phyloP scores from a whole-genome alignment of 2,888 invertebrate species.

The Chorisops tibialis region DNA sequence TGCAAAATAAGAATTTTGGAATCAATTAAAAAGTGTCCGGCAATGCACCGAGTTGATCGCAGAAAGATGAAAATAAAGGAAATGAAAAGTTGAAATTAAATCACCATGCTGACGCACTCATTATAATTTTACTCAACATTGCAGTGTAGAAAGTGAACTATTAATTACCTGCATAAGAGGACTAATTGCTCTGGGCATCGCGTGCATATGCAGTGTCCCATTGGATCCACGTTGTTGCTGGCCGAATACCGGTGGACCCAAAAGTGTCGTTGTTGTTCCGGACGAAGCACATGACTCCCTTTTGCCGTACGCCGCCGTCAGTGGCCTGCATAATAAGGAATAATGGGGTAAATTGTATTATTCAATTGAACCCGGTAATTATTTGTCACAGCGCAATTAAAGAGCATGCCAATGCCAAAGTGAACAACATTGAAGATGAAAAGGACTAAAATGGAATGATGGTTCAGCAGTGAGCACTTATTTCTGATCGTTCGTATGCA shows the following conservation, averaged over 20 bases:
- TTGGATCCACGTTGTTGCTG: constrained; percentile 48
- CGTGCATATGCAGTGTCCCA: constrained; percentile 47
- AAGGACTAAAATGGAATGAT: no score
- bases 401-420: background rate
- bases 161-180: constrained; percentile 49
- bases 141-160: constrained; percentile 9
- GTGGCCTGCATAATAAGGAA: constrained; percentile 58
- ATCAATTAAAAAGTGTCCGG: no score
- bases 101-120: background rate
- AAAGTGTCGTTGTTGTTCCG: constrained; percentile 73
- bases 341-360: background rate
- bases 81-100: constrained; percentile 11
- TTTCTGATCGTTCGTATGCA: no score
- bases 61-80: constrained; percentile 11
- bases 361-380: background rate
- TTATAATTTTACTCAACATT: no score
- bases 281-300: constrained; percentile 77
- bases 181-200: constrained; percentile 48
- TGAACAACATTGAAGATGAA: no score
- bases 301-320: constrained; percentile 63
- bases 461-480: no score
- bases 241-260: constrained; percentile 51
- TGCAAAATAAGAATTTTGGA: no score
- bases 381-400: background rate
- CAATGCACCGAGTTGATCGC: constrained; percentile 4